Conservation (phyloP, 2,888 invertebrate species). For the Embidobia sp. region DNA sequence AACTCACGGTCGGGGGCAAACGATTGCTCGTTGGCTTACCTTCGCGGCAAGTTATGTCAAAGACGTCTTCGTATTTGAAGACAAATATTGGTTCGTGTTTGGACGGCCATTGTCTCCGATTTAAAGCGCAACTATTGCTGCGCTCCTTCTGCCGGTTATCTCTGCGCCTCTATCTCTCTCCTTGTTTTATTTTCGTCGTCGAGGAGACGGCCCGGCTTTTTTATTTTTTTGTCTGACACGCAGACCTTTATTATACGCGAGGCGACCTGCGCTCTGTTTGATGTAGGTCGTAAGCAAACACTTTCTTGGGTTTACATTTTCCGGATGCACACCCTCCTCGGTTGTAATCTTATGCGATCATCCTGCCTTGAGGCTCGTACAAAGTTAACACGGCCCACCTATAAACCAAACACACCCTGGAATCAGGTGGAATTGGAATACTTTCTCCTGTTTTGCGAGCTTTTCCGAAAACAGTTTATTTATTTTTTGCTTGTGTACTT, state of each 20-base stretch:
- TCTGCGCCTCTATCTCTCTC: neutral
- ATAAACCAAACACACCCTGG: slow-evolving; percentile 15
- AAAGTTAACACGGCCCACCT: slow-evolving; percentile 37
- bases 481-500: no score
- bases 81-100: slow-evolving; percentile 20
- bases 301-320: slow-evolving; percentile 69
- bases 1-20: no score
- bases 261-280: slow-evolving; percentile 72
- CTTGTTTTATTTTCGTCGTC: neutral
- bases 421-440: slow-evolving; percentile 13
- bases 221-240: slow-evolving; percentile 16
- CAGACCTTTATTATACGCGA: slow-evolving; percentile 71
- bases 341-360: slow-evolving; percentile 62
- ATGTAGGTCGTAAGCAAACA: slow-evolving; percentile 73
- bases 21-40: neutral
- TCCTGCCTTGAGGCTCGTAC: slow-evolving; percentile 48
- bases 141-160: neutral
- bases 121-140: slow-evolving; percentile 11
- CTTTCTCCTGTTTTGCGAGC: neutral
- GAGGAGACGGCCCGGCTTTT: neutral
- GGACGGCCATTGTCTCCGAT: slow-evolving; percentile 20
- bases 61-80: slow-evolving; percentile 5
- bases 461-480: neutral
- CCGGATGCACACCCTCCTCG: slow-evolving; percentile 63
- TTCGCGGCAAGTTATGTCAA: no score